Conservation (phyloP, 2,888 invertebrate genomes). For the Phytoseiulus persimilis region DNA sequence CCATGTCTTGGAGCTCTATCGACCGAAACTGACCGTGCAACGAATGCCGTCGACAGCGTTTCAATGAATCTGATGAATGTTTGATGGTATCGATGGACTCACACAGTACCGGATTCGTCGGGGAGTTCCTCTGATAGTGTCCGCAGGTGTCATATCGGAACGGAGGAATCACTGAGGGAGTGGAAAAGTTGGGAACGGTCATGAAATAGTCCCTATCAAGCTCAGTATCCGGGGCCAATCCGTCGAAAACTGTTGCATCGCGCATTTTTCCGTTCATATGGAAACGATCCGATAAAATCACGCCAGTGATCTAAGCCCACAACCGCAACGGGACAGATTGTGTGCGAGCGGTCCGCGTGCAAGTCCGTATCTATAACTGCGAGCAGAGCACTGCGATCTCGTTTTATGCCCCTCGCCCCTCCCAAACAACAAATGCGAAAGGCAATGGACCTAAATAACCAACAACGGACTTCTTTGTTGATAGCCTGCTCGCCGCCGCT, state of each 20-base stretch:
- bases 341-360: background rate
- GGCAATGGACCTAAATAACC: constrained; percentile 5
- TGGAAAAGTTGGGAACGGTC: no score
- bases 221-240: background rate
- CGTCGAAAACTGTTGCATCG: background rate
- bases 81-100: no score
- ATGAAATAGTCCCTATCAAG: background rate
- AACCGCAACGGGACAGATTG: background rate
- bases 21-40: no score
- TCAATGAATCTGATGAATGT: no score
- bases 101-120: no score
- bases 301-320: background rate
- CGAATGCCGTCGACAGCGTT: no score
- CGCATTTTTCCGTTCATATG: background rate
- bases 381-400: background rate
- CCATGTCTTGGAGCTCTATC: no score
- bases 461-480: background rate
- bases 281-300: background rate
- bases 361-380: background rate
- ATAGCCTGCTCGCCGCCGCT: background rate
- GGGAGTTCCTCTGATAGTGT: no score
- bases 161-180: no score
- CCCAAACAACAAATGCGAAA: background rate
- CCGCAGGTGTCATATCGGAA: no score
- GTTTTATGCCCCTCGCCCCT: background rate